Evolutionary conservation across 2,888 invertebrate species (phyloP).

Genomic region (Melipona bicolor): DNA sequence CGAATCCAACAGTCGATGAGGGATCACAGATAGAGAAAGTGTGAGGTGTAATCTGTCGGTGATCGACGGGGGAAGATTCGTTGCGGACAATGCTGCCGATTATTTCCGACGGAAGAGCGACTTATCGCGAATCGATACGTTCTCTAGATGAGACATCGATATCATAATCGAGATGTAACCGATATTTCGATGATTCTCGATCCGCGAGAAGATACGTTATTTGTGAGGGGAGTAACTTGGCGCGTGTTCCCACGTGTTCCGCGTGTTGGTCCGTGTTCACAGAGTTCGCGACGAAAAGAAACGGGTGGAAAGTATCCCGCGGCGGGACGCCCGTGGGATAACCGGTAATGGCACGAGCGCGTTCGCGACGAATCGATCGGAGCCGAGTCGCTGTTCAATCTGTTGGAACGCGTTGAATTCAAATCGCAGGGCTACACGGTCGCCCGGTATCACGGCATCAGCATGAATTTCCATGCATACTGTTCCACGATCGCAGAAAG

Average conservation of each 20-base stretch:
- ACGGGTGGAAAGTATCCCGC: conserved; percentile 55
- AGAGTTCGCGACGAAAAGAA: conserved; percentile 13
- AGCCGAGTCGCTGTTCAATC: conserved; percentile 16
- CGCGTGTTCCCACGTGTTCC: too few species aligned
- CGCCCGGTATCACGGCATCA: not conserved
- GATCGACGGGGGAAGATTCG: not conserved
- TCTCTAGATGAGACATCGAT: not conserved
- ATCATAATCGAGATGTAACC: not conserved
- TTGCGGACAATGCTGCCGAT: conserved; percentile 43
- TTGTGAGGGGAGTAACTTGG: not conserved
- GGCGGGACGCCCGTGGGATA: conserved; percentile 40
- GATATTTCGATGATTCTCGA: not conserved
- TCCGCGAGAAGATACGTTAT: not conserved
- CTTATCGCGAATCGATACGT: not conserved
- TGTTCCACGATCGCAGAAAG: not conserved
- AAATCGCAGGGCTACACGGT: not conserved
- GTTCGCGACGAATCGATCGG: conserved; percentile 62
- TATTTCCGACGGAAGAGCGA: conserved; percentile 26
- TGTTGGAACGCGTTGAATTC: conserved; percentile 19
- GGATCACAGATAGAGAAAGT: not conserved
- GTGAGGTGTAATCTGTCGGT: conserved; percentile 24
- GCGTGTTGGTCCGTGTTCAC: not conserved
- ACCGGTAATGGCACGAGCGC: conserved; percentile 38
- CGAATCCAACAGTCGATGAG: conserved; percentile 31
- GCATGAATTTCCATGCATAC: conserved; percentile 4